These are phyloP conservation scores for Myopa tessellatipennis DNA, from an alignment of 2,888 invertebrate genomes.

Conservation along the genomic window DNA sequence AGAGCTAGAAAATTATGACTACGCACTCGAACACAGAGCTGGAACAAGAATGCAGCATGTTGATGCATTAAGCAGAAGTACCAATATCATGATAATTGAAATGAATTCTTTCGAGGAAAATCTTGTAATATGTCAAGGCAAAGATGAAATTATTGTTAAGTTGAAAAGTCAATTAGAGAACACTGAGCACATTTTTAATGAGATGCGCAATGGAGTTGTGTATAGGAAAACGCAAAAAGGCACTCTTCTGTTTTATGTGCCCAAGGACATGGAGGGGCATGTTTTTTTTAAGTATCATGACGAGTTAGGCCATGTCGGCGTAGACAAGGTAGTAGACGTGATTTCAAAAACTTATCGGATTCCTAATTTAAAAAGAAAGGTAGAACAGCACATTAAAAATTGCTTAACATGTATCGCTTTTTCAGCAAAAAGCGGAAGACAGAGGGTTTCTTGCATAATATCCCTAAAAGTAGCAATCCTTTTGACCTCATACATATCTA, in stretches of 20 bases:
- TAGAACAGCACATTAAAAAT: not conserved
- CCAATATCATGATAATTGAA: constrained; percentile 15
- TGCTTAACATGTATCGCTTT: not conserved
- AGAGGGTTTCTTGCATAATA: not conserved
- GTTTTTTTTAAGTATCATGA: constrained; percentile 12
- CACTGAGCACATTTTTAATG: not conserved
- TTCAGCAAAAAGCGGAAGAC: not conserved
- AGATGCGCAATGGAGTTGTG: not conserved
- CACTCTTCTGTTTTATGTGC: constrained; percentile 8
- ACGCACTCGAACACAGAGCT: constrained; percentile 23
- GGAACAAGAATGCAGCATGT: constrained; percentile 31
- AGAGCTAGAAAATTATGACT: constrained; percentile 33
- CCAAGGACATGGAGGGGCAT: constrained; percentile 10
- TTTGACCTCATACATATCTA: not conserved
- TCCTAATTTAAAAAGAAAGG: not conserved
- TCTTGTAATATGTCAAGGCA: constrained; percentile 28
- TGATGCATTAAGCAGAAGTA: constrained; percentile 18
- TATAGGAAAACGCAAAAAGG: not conserved
- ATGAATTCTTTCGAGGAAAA: constrained; percentile 26
- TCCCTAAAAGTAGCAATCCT: not conserved
- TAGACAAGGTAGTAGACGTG: constrained; percentile 9
- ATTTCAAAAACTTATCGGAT: constrained; percentile 19
- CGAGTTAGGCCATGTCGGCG: constrained; percentile 13
- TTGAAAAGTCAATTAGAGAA: constrained; percentile 34
- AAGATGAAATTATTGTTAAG: constrained; percentile 23